Evolutionary conservation across 2,797 vertebrate genomes (phyloP).

Genomic region (Enteromius unitaeniatus): DNA sequence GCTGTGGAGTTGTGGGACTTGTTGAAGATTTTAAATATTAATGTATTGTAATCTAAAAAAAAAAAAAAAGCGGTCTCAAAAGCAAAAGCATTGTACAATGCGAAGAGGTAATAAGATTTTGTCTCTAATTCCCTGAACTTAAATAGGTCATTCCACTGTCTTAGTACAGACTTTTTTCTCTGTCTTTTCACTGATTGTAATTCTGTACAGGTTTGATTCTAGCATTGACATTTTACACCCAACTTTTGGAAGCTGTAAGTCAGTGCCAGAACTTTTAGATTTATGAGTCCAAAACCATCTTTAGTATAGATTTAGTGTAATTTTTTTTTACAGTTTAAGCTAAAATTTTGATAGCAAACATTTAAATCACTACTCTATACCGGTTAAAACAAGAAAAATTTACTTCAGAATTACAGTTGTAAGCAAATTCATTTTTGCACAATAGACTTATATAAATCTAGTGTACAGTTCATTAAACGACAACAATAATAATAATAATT

Average conservation of each 20-base stretch:
- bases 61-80: not conserved
- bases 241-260: constrained; percentile 4
- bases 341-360: not conserved
- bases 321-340: not conserved
- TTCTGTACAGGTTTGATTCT: constrained; percentile 2
- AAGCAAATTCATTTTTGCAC: not conserved
- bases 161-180: not conserved
- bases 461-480: too few species aligned
- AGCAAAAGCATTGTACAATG: not conserved
- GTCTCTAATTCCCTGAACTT: not conserved
- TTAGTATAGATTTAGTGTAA: not conserved
- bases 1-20: not conserved
- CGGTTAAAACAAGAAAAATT: not conserved
- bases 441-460: not conserved
- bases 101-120: constrained; percentile 1
- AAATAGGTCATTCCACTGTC: not conserved
- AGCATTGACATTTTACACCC: not conserved
- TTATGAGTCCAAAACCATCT: not conserved
- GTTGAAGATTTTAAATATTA: constrained; percentile 10
- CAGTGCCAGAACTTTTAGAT: not conserved
- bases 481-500: too few species aligned
- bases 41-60: constrained; percentile 14
- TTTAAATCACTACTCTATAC: not conserved
- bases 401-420: not conserved
- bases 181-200: not conserved